These are phyloP conservation scores for Allygus modestus DNA, from an alignment of 2,888 invertebrate species.

Conservation along the genomic window DNA sequence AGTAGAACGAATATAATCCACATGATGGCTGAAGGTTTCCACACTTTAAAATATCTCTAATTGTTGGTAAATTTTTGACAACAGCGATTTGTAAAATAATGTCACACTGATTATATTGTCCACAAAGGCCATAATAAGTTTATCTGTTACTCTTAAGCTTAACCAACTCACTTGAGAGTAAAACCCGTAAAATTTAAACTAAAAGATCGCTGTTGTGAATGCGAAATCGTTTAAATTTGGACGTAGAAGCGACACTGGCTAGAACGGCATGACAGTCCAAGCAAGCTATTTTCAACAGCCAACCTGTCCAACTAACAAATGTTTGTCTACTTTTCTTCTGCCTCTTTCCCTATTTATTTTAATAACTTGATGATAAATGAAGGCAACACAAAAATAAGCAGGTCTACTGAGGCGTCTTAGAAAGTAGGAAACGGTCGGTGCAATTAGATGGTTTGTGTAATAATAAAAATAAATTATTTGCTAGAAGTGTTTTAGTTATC, in stretches of 20 bases:
- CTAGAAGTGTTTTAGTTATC: too few species aligned
- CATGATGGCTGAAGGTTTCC: neutral
- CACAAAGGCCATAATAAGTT: neutral
- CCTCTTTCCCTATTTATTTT: conserved; percentile 14
- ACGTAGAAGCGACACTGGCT: conserved; percentile 36
- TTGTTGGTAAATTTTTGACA: neutral
- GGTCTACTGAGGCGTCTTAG: neutral
- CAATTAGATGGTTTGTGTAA: too few species aligned
- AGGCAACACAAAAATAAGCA: neutral
- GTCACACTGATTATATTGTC: neutral
- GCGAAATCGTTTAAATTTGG: conserved; percentile 38
- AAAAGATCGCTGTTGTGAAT: conserved; percentile 5
- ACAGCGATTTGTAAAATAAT: neutral
- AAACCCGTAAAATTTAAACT: neutral
- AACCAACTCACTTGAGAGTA: neutral
- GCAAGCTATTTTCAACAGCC: conserved; percentile 44
- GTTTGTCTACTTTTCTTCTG: conserved; percentile 45
- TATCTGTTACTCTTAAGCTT: neutral
- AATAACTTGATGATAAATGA: conserved; percentile 17
- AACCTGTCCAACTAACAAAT: conserved; percentile 50
- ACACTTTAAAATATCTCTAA: neutral
- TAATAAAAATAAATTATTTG: too few species aligned
- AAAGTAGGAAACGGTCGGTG: too few species aligned
- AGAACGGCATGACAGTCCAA: conserved; percentile 36
- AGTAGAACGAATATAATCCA: neutral